Evolutionary conservation across 2,113 vertebrate genomes (phyloP).

Genomic region (Panthera leo): DNA sequence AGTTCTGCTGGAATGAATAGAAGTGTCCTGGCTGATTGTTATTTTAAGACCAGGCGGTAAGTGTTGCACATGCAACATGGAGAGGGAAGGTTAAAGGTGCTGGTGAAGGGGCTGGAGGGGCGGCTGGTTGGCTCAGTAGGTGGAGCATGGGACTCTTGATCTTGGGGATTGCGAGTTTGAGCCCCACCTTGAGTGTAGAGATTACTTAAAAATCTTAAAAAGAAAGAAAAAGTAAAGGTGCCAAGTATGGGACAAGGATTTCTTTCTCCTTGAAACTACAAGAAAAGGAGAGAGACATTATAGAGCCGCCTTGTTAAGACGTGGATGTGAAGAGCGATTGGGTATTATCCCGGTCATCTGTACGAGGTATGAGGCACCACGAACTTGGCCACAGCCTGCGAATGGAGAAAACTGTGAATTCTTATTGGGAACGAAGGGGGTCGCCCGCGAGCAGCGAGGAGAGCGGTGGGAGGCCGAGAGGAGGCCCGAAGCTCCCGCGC

Average conservation of each 20-base stretch:
- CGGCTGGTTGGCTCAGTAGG: background rate
- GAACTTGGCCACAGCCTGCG: background rate
- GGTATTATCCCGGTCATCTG: background rate
- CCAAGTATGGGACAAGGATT: background rate
- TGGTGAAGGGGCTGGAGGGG: background rate
- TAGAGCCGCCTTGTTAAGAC: background rate
- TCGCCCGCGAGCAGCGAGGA: conserved; percentile 60
- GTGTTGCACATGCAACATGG: background rate
- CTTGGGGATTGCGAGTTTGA: background rate
- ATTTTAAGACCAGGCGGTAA: background rate
- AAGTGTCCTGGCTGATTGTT: background rate
- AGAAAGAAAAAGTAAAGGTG: background rate
- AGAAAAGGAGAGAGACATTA: background rate
- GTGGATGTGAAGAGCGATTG: background rate
- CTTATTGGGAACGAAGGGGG: conserved; percentile 49
- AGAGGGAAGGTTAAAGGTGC: background rate
- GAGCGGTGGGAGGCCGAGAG: background rate
- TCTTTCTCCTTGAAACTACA: background rate
- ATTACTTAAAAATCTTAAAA: background rate
- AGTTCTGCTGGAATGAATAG: background rate
- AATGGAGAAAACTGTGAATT: background rate
- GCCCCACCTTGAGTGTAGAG: background rate
- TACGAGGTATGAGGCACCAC: background rate
- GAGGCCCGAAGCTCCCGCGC: accelerated
- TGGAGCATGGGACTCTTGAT: background rate